Evolutionary conservation across 2,113 vertebrate species (phyloP).

Genomic region (Porphyrio hochstetteri): DNA sequence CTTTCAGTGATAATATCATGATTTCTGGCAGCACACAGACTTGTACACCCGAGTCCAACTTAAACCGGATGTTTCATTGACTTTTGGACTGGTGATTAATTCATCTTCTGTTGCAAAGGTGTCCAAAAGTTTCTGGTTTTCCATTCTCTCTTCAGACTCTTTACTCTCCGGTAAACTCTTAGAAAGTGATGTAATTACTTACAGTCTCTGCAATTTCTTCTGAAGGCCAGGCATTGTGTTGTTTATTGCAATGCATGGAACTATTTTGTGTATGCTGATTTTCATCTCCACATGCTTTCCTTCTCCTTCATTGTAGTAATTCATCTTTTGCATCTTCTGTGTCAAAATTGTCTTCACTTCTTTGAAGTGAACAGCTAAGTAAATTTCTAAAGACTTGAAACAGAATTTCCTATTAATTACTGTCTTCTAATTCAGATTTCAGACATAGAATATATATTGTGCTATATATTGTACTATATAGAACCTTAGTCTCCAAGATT

Average conservation of each 20-base stretch:
- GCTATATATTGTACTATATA: background rate
- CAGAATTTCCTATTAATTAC: background rate
- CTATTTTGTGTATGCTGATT: background rate
- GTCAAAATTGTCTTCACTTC: background rate
- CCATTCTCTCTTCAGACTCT: background rate
- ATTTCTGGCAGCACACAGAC: background rate
- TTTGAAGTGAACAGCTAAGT: background rate
- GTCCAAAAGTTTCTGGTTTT: background rate
- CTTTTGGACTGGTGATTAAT: background rate
- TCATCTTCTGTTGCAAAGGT: constrained; percentile 2
- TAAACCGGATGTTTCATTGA: background rate
- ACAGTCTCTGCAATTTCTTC: background rate
- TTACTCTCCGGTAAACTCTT: background rate
- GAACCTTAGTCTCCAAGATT: background rate
- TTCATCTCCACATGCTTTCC: background rate
- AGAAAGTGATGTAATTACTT: background rate
- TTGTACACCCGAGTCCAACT: background rate
- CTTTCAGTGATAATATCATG: background rate
- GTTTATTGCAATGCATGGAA: background rate
- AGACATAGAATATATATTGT: background rate
- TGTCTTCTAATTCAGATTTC: background rate
- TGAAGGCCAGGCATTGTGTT: background rate
- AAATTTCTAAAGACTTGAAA: background rate
- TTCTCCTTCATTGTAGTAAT: background rate
- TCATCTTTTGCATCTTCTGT: background rate